Conservation (phyloP, 2,113 vertebrate genomes). For the Lichenostomus cassidix region DNA sequence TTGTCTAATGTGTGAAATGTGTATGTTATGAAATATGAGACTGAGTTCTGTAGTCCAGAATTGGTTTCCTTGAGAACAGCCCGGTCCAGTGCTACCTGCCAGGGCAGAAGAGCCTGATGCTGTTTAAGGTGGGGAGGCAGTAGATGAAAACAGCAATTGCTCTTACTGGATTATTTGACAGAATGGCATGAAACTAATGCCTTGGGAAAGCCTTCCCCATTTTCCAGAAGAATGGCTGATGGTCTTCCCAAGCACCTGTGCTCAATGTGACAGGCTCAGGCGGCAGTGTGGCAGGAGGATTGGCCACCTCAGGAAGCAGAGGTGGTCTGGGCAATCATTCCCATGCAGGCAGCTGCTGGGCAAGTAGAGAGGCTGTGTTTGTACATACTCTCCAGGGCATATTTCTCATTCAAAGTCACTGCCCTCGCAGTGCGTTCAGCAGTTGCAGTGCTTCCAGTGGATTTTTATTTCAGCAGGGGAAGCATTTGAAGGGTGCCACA, state of each 20-base stretch:
- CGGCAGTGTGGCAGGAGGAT: accelerated
- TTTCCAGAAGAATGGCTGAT: neutral
- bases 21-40: neutral
- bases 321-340: neutral
- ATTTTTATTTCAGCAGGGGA: neutral
- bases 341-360: neutral
- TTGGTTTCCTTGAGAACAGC: neutral
- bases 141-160: neutral
- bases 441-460: neutral
- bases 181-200: neutral
- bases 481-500: neutral
- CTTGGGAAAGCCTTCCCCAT: neutral
- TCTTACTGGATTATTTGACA: neutral
- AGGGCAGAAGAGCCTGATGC: neutral
- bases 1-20: neutral
- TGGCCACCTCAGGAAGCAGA: accelerated
- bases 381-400: neutral
- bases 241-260: accelerated
- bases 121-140: neutral
- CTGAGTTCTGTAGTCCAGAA: neutral
- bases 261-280: neutral
- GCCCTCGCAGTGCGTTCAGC: neutral
- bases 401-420: neutral
- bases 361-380: neutral
- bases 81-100: neutral